Base-by-base conservation (phyloP, 2,888 invertebrate species). In the Troglohyphantes excavatus region DNA sequence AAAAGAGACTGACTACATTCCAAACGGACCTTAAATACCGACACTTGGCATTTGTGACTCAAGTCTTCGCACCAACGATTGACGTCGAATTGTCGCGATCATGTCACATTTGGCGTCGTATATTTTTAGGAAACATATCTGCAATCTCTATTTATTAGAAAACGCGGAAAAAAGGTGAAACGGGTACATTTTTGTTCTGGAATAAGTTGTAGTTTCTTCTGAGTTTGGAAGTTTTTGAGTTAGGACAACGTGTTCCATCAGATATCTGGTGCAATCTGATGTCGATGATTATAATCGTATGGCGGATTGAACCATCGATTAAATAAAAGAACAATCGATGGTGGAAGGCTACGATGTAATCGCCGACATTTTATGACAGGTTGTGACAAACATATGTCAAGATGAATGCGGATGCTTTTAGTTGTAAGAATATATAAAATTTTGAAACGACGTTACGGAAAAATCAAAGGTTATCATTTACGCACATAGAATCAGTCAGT, bases 1-100 rank as follows among this genome's bases (percentile, higher is more conserved):
- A 90, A 90, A 90, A 90, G 90, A 90, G 90, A 67, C 43, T 61
- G 21, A 17, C 13, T 67, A 2, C n/a, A 67, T 27, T 65, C 79
- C 23, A n/a, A 26, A n/a, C 21, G 59, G 27, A 7, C 82, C 26
- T 39, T 82, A 82, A 63, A 81, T 82, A 82, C 63, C 21, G 2
- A 11, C 68, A 29, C 9, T 29, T 59, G 9, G 43, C 21, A 6
- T 23, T 21, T 21, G n/a, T n/a, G 72, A 72, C 39, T 46, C 43
- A 72, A 23, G 46, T 6, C 26, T 46, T 21, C 23, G 43, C 13
- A 53, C 46, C 6, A 29, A 27, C 53, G 21, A 27, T n/a, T 33
- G 75, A 21, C 75, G 61, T 76, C 33, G 29, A 6, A 2, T 33
- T n/a, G 11, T 39, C 39, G 33, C 13, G 7, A 17, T 46, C 72